These are phyloP conservation scores for Hydrolagus affinis DNA, from an alignment of 2,113 vertebrate genomes.

Conservation along the genomic window DNA sequence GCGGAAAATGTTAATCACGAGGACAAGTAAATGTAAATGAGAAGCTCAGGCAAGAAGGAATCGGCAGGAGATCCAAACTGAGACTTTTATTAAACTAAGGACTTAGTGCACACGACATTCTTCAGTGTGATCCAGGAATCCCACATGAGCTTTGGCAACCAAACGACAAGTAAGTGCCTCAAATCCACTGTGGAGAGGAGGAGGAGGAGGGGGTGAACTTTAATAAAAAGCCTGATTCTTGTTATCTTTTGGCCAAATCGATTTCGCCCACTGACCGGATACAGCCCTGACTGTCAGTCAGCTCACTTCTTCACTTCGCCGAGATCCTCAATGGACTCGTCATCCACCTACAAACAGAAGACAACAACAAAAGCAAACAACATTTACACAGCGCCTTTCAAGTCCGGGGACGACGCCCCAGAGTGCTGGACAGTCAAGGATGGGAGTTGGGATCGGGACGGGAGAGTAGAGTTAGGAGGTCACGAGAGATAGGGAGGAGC, in stretches of 20 bases:
- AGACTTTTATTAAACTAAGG: slow-evolving; percentile 76
- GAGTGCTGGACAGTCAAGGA: too few relatives aligned
- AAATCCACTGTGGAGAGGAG: slow-evolving; percentile 65
- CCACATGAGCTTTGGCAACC: slow-evolving; percentile 83
- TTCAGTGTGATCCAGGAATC: slow-evolving; percentile 51
- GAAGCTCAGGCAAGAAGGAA: neutral
- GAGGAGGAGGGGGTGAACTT: slow-evolving; percentile 72
- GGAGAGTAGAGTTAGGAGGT: neutral
- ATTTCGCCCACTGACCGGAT: slow-evolving; percentile 64
- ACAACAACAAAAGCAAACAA: neutral
- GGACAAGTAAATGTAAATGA: neutral
- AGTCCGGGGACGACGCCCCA: too few relatives aligned
- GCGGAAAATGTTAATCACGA: too few relatives aligned
- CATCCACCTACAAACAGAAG: slow-evolving; percentile 74
- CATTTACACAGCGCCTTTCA: too few relatives aligned
- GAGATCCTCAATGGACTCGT: slow-evolving; percentile 95
- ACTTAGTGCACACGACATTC: slow-evolving; percentile 66
- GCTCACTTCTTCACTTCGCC: slow-evolving; percentile 97
- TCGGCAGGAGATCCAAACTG: slow-evolving; percentile 50
- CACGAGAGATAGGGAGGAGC: neutral
- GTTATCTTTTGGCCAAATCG: slow-evolving; percentile 67
- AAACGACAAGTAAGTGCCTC: slow-evolving; percentile 64
- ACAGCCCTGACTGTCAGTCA: slow-evolving; percentile 65
- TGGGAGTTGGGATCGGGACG: too few relatives aligned
- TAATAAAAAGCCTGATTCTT: slow-evolving; percentile 65